A percentile compares a stretch with the other conserved stretches of the same genome.
These are phyloP conservation scores for Xerus inauris DNA, from an alignment of 2,113 vertebrate species.

Conservation along the genomic window DNA sequence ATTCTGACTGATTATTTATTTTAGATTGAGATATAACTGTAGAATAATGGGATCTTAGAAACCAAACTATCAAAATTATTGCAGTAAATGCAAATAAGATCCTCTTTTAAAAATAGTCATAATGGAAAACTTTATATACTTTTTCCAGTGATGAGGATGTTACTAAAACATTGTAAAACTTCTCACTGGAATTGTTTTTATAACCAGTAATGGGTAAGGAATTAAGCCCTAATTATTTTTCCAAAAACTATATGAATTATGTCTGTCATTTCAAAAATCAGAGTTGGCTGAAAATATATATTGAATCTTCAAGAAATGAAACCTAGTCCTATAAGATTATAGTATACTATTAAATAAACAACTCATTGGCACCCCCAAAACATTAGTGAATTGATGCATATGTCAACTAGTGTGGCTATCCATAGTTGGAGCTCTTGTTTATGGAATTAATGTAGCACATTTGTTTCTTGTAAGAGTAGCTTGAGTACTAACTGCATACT, in stretches of 20 bases:
- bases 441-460: background rate
- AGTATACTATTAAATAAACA: background rate
- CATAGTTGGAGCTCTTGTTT: background rate
- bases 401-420: background rate
- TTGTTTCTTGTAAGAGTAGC: background rate
- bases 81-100: background rate
- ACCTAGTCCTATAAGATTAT: background rate
- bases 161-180: background rate
- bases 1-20: background rate
- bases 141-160: background rate
- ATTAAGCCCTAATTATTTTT: background rate
- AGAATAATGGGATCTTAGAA: background rate
- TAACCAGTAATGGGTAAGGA: background rate
- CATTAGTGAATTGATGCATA: background rate
- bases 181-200: background rate
- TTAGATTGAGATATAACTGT: constrained; percentile 13
- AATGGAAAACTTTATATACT: background rate
- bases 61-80: background rate
- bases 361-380: background rate
- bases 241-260: background rate
- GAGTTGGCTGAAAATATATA: background rate
- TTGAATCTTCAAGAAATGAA: background rate
- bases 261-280: background rate
- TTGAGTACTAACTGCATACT: background rate
- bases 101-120: background rate